Conservation (phyloP, 2,888 invertebrate species). For the Epiperipatus broadwayi region DNA sequence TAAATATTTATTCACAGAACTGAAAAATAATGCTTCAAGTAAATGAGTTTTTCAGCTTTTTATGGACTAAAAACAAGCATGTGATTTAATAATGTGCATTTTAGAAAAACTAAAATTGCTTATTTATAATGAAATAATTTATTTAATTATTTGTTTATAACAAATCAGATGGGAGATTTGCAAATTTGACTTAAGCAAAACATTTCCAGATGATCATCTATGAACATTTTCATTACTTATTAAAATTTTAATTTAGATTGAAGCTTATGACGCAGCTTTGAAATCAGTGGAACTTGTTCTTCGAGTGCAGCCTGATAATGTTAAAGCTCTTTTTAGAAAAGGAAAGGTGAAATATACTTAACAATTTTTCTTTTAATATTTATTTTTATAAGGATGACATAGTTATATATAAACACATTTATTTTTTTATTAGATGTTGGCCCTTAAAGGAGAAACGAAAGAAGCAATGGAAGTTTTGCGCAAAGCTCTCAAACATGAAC, state of each 20-base stretch:
- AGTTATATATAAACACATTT: too few relatives aligned
- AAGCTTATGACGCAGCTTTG: conserved; percentile 63
- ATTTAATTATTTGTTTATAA: conserved; percentile 3
- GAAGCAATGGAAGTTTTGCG: conserved; percentile 46
- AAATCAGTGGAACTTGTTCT: conserved; percentile 63
- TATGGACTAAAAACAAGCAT: too few relatives aligned
- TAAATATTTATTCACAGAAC: too few relatives aligned
- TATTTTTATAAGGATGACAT: too few relatives aligned
- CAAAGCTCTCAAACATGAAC: conserved; percentile 42
- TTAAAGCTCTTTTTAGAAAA: conserved; percentile 75
- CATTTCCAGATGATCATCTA: too few relatives aligned
- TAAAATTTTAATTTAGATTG: conserved; percentile 28
- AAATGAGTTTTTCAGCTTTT: too few relatives aligned
- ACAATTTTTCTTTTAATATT: conserved; percentile 6
- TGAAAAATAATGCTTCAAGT: too few relatives aligned
- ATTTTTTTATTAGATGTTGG: conserved; percentile 36
- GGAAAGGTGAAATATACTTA: conserved; percentile 36
- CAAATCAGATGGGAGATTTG: background rate
- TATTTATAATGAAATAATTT: background rate
- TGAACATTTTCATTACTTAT: too few relatives aligned
- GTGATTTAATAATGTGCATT: background rate
- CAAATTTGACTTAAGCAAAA: too few relatives aligned
- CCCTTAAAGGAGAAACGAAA: conserved; percentile 45
- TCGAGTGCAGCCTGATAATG: conserved; percentile 61
- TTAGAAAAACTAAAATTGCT: background rate